Base-by-base conservation (phyloP, 2,888 invertebrate genomes). In the Agrotis ipsilon region DNA sequence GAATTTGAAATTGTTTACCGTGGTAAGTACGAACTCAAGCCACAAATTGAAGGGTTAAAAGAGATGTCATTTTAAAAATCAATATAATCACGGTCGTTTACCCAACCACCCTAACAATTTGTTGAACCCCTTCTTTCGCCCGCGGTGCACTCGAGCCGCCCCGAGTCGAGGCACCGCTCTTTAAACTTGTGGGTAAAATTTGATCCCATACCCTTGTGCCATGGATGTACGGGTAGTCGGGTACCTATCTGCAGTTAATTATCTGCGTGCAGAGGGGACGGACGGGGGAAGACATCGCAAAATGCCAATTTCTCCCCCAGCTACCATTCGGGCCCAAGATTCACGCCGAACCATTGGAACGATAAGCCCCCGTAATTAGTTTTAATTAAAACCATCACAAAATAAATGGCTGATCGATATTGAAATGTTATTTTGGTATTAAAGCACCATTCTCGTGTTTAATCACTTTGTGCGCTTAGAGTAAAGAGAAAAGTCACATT, bases 221-320 rank as follows among this genome's bases (percentile, higher is more conserved):
- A 51, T 62, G 91, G 88, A 89, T 87, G 91, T 91, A 90, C 91
- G 91, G 74, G 75, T 74, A 52, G 67, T 90, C 88, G 91, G 87
- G 92, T 92, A 92, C 92, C 92, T 95, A 94, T 94, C 94, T 95
- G 93, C 93, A 95, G 95, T 96, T 96, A 95, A 95, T 95, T 96
- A 95, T 94, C 95, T 94, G 86, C 85, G 89, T 89, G 91, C 82
- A 82, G 89, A 93, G 94, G 93, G 92, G 90, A 88, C 88, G 86
- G 82, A 86, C 87, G 88, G 92, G 91, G 92, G 91, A 92, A 92
- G 92, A 91, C 89, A 86, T 88, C 91, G 90, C 91, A 89, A 92
- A 89, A 90, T 91, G 90, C 91, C 94, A 90, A 92, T 92, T 90
- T 89, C 92, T 91, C 92, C 94, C 93, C 90, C 81, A 76, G 86